phyloP scores from a whole-genome alignment of 2,888 invertebrate genomes.

The Lobophora halterata region DNA sequence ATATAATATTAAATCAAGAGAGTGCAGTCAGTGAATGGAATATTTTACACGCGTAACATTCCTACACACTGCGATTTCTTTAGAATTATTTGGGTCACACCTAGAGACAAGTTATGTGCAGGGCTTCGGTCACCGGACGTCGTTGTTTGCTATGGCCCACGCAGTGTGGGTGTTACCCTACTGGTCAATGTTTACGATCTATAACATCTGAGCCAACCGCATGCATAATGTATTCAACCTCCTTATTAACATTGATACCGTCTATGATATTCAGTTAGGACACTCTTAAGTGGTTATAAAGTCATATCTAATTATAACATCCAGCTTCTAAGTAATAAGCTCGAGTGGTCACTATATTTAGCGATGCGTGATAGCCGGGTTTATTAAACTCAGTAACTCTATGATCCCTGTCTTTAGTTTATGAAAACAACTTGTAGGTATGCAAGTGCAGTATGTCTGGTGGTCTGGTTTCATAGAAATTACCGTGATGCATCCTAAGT shows the following conservation, averaged over 20 bases:
- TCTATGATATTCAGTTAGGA: conserved; percentile 1
- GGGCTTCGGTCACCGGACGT: conserved; percentile 66
- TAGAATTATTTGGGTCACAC: conserved; percentile 42
- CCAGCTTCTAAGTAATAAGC: conserved; percentile 48
- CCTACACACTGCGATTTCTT: conserved; percentile 30
- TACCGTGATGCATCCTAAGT: conserved; percentile 3
- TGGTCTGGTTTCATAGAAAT: conserved; percentile 9
- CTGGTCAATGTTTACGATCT: conserved; percentile 31
- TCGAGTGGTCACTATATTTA: conserved; percentile 60
- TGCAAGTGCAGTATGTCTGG: conserved; percentile 6
- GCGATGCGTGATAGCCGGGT: conserved; percentile 50
- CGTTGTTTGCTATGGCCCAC: conserved; percentile 69
- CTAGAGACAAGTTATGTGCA: conserved; percentile 46
- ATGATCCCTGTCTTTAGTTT: conserved; percentile 10
- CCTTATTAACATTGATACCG: conserved; percentile 9
- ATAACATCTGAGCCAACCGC: conserved; percentile 21
- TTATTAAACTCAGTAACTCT: conserved; percentile 40
- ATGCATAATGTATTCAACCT: conserved; percentile 18
- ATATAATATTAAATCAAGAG: conserved; percentile 1
- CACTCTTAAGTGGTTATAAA: conserved; percentile 41
- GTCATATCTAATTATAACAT: conserved; percentile 50
- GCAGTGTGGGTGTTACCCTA: conserved; percentile 34
- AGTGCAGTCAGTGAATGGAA: conserved; percentile 8
- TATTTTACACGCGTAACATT: conserved; percentile 26
- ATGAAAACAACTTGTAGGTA: conserved; percentile 10